A percentile compares a stretch with the other conserved stretches of the same genome.
Evolutionary conservation across 2,888 invertebrate genomes (phyloP).

Genomic region (Synanthedon vespiformis): DNA sequence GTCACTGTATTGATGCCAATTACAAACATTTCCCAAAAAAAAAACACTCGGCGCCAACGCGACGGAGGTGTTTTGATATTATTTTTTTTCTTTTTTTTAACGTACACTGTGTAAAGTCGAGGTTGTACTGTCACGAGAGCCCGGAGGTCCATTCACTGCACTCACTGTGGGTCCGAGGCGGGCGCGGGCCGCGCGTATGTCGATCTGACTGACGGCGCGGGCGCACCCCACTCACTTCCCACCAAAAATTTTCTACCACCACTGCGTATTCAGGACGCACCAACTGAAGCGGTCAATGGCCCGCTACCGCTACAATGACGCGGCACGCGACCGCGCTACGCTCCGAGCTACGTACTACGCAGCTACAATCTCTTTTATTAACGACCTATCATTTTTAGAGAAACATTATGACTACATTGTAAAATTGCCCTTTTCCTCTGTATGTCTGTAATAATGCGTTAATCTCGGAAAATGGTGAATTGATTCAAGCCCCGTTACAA

Average conservation of each 20-base stretch:
- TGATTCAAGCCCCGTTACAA: no score
- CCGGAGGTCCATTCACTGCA: slow-evolving; percentile 20
- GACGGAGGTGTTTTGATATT: slow-evolving; percentile 22
- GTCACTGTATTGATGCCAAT: slow-evolving; percentile 68
- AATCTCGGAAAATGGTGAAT: no score
- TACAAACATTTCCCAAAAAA: slow-evolving; percentile 54
- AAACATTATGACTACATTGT: no score
- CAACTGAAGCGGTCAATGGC: slow-evolving; percentile 14
- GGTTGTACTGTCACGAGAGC: slow-evolving; percentile 16
- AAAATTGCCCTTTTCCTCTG: no score
- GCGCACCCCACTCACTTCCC: slow-evolving; percentile 69
- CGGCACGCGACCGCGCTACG: no score
- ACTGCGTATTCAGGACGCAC: slow-evolving; percentile 31
- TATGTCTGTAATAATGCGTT: no score
- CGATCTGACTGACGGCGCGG: slow-evolving; percentile 53
- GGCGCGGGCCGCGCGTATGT: slow-evolving; percentile 53
- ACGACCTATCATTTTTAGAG: no score
- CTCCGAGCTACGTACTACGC: no score
- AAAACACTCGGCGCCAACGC: slow-evolving; percentile 27
- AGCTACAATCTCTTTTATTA: not conserved
- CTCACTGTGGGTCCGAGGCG: slow-evolving; percentile 35
- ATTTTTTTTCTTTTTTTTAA: slow-evolving; percentile 30
- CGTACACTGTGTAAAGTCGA: slow-evolving; percentile 42
- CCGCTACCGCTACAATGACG: not conserved
- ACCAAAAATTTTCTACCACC: slow-evolving; percentile 67